phyloP scores from a whole-genome alignment of 2,888 invertebrate genomes.

The Eupsilia transversa region DNA sequence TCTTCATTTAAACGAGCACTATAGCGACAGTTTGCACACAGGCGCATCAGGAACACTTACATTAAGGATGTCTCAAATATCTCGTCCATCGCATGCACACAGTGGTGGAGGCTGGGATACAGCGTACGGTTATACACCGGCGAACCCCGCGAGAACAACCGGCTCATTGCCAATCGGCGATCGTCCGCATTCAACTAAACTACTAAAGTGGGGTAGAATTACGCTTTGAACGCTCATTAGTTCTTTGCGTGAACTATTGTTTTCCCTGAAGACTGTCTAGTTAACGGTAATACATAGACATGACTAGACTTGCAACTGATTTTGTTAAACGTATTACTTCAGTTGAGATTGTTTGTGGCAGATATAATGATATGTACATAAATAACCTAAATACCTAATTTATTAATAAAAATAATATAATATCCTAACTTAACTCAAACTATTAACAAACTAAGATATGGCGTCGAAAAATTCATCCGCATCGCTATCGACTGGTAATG shows the following conservation, averaged over 20 bases:
- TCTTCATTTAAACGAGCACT: neutral
- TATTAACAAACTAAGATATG: neutral
- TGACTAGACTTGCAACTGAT: constrained; percentile 5
- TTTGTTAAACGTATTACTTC: neutral
- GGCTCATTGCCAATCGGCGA: constrained; percentile 64
- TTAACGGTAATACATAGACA: constrained; percentile 29
- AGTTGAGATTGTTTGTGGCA: neutral
- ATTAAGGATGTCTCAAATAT: neutral
- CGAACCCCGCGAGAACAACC: constrained; percentile 57
- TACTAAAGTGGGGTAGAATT: constrained; percentile 49
- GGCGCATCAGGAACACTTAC: neutral
- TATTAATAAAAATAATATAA: too few species aligned
- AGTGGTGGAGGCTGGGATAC: constrained; percentile 23
- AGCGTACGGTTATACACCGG: neutral
- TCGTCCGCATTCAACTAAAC: constrained; percentile 49
- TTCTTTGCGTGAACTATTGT: constrained; percentile 35
- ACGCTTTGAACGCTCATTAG: constrained; percentile 57
- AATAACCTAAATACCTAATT: too few species aligned
- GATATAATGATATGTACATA: neutral
- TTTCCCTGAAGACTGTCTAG: constrained; percentile 41
- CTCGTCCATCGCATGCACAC: constrained; percentile 11
- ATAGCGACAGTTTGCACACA: neutral
- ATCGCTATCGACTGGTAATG: neutral
- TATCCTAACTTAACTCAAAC: neutral
- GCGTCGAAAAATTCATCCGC: neutral